phyloP scores from a whole-genome alignment of 2,113 vertebrate genomes.

The Meriones unguiculatus region DNA sequence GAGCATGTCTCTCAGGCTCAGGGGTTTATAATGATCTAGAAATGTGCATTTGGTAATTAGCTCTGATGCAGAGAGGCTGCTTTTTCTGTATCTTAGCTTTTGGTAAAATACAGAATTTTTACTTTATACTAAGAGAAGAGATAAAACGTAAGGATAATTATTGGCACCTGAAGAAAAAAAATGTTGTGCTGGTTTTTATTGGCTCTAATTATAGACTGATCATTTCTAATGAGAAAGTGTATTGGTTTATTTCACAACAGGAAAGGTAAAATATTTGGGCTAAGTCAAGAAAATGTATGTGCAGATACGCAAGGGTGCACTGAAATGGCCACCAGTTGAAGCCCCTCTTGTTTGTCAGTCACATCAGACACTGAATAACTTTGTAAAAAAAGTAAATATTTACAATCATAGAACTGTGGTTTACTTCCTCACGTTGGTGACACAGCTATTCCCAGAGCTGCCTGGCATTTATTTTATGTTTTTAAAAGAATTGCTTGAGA shows the following conservation, averaged over 20 bases:
- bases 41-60: background rate
- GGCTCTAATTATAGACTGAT: background rate
- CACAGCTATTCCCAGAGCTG: background rate
- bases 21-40: background rate
- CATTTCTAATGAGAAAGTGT: slow-evolving; percentile 4
- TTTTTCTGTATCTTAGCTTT: background rate
- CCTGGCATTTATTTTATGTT: background rate
- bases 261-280: background rate
- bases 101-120: background rate
- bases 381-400: slow-evolving; percentile 21
- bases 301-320: background rate
- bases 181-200: background rate
- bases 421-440: background rate
- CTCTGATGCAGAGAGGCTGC: background rate
- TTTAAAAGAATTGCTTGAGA: background rate
- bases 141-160: background rate
- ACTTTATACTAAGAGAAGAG: background rate
- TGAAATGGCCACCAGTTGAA: background rate
- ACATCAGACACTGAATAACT: background rate
- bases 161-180: background rate
- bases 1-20: background rate
- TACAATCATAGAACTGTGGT: background rate
- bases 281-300: background rate
- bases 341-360: background rate
- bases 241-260: background rate